Percentiles rank a stretch among this genome's conserved stretches.
Evolutionary conservation across 2,113 vertebrate genomes (phyloP).

Genomic region (Austrofundulus limnaeus): DNA sequence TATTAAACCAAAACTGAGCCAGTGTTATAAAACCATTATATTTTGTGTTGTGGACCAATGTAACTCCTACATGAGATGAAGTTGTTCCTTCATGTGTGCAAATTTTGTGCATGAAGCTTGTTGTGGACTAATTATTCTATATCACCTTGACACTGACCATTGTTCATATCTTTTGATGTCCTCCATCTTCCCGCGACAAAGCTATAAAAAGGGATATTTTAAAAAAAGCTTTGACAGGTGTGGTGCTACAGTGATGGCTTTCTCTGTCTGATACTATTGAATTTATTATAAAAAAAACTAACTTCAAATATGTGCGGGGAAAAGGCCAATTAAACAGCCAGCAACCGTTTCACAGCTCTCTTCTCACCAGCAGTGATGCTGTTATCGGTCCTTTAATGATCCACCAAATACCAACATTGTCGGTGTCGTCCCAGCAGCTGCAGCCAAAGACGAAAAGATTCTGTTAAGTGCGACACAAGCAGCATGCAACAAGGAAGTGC

Average conservation of each 20-base stretch:
- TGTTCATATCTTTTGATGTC: too few relatives aligned
- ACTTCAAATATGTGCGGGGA: background rate
- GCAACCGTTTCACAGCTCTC: background rate
- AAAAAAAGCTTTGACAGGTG: background rate
- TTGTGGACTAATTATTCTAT: too few relatives aligned
- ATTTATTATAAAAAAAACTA: background rate
- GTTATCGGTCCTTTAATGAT: constrained; percentile 82
- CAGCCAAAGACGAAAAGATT: constrained; percentile 16
- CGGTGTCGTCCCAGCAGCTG: constrained; percentile 82
- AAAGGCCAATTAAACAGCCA: background rate
- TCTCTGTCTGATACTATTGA: background rate
- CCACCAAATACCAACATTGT: constrained; percentile 77
- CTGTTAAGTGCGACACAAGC: background rate
- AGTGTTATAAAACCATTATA: too few relatives aligned
- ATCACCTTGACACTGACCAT: too few relatives aligned
- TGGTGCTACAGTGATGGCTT: background rate
- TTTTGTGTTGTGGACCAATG: too few relatives aligned
- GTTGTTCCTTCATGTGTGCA: background rate
- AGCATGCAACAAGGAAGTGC: background rate
- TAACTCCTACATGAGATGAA: background rate
- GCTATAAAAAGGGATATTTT: background rate
- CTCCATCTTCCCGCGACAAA: too few relatives aligned
- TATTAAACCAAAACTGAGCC: too few relatives aligned
- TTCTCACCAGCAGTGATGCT: constrained; percentile 76
- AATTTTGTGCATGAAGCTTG: background rate